phyloP scores from a whole-genome alignment of 1,140 invertebrate genomes.

The Hyles euphorbiae region DNA sequence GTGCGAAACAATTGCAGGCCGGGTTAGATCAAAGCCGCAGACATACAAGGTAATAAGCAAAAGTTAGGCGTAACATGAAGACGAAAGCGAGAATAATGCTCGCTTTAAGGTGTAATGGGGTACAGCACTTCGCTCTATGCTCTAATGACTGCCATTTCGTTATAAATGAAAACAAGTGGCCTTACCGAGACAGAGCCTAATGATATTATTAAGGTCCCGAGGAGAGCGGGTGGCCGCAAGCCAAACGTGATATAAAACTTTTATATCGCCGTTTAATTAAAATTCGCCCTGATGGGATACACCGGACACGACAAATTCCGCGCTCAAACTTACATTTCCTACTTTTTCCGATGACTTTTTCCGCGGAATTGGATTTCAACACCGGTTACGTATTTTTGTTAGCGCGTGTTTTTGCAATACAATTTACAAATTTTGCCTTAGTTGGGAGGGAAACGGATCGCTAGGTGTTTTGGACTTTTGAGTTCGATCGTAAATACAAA shows the following conservation, averaged over 20 bases:
- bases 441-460: no score
- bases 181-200: slow-evolving; percentile 37
- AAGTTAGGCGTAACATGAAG: slow-evolving; percentile 23
- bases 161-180: slow-evolving; percentile 57
- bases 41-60: slow-evolving; percentile 4
- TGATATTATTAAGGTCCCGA: slow-evolving; percentile 23
- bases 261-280: slow-evolving; percentile 12
- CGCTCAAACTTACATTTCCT: slow-evolving; percentile 1
- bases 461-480: no score
- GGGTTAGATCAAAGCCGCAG: background rate
- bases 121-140: slow-evolving; percentile 58
- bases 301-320: background rate
- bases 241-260: slow-evolving; percentile 8
- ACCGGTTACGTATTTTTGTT: no score
- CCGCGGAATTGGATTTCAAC: background rate
- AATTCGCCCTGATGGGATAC: slow-evolving; percentile 3
- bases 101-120: slow-evolving; percentile 51
- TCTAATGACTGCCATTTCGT: slow-evolving; percentile 44
- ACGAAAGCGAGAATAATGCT: slow-evolving; percentile 48
- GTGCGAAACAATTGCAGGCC: no score
- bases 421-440: no score
- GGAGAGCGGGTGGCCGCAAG: slow-evolving; percentile 8
- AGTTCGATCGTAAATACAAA: no score
- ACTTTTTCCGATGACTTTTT: background rate
- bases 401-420: no score